Evolutionary conservation across 2,797 vertebrate species (phyloP), one percentile per base, ranked within the genome.

Genomic region (Limosa lapponica): DNA sequence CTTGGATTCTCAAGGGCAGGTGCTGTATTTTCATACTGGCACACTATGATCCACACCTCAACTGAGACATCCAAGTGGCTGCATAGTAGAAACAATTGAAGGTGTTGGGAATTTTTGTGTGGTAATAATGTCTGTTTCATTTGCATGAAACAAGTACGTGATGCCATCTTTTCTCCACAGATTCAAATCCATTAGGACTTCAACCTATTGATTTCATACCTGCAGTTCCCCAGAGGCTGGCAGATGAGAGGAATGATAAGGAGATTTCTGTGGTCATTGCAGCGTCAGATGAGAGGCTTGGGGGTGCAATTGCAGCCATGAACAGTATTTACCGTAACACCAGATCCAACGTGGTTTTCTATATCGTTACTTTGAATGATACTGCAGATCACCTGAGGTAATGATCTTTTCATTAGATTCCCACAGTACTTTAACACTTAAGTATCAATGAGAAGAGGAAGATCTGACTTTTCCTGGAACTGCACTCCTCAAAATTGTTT

Each of bases 231-330:
- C 93, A 96, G 73, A 97, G 95, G 64, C 52, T 81, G 25, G 81
- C 94, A 83, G 89, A 96, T 3, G 93, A 58, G 39, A 92, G 97
- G 82, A 98, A 84, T 25, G 98, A 98, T 79, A 98, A 98, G 37
- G 99, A 99, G 96, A 99, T 99, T 89, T 98, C 99, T 11, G 98
- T 99, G 93, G 96, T 99, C 93, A 98, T 99, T 94, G 98, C 99
- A 20, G 99, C 99, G 25, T 98, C 98, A 1, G 99, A 99, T 95
- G 99, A 99, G 41, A 98, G 99, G 94, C 98, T 99, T 0, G 99
- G 99, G 15, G 99, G 99, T 49, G 98, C 98, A 39, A 97, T 99
- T 37, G 98, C 99, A 83, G 99, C 99, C 66, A 98, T 99, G 95
- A 99, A 99, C 97, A 99, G 99, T 61, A 97, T 99, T 96, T 98